These are phyloP conservation scores for Acanthurus leucopareius DNA, from an alignment of 2,797 vertebrate species.

Conservation along the genomic window DNA sequence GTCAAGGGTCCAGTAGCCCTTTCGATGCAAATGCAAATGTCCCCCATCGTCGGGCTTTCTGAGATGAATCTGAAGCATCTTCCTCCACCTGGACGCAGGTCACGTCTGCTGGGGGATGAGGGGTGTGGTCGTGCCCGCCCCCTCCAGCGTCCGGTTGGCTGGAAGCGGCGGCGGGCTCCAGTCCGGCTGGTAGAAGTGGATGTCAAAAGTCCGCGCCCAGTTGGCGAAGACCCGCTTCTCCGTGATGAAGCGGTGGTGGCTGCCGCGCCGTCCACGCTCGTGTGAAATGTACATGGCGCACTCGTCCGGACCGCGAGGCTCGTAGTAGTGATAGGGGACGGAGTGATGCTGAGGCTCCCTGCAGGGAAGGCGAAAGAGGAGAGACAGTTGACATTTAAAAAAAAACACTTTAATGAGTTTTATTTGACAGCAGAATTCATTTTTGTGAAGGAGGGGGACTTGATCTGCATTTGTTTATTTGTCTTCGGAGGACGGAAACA, in stretches of 20 bases:
- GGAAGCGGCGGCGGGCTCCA: slow-evolving; percentile 90
- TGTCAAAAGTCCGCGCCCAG: slow-evolving; percentile 96
- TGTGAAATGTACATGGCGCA: slow-evolving; percentile 98
- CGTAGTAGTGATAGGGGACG: slow-evolving; percentile 98
- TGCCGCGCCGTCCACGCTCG: slow-evolving; percentile 94
- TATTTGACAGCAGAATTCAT: slow-evolving; percentile 38
- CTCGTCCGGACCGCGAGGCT: slow-evolving; percentile 93
- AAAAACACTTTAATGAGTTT: slow-evolving; percentile 50
- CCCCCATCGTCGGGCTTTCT: neutral
- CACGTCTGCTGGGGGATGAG: slow-evolving; percentile 69
- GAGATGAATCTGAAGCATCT: neutral
- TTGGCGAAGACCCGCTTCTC: slow-evolving; percentile 97
- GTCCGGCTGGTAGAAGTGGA: slow-evolving; percentile 96
- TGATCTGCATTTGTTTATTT: slow-evolving; percentile 38
- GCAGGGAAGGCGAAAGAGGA: slow-evolving; percentile 45
- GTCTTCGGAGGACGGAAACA: neutral
- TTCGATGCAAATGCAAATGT: neutral
- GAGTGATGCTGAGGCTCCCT: slow-evolving; percentile 92
- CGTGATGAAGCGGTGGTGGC: slow-evolving; percentile 98
- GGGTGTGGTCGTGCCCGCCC: slow-evolving; percentile 3
- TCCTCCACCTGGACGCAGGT: slow-evolving; percentile 36
- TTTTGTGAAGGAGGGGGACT: slow-evolving; percentile 10
- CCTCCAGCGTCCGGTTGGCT: slow-evolving; percentile 69
- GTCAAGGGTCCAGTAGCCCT: neutral
- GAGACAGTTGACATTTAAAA: slow-evolving; percentile 52